phyloP scores from a whole-genome alignment of 2,888 invertebrate species.

The Harpagoxenus sublaevis region DNA sequence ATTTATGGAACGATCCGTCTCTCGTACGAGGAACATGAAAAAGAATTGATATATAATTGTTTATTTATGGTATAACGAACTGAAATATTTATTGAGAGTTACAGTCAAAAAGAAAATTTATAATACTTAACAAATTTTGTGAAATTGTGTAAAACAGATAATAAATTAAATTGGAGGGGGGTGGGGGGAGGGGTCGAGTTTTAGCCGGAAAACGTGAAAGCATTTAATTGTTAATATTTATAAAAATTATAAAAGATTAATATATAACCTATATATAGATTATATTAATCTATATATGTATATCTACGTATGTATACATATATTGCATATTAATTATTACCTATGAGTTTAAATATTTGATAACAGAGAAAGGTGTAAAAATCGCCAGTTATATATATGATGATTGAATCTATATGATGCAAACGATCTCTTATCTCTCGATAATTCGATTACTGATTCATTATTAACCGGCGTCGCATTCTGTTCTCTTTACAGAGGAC shows the following conservation, averaged over 20 bases:
- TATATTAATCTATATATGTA: neutral
- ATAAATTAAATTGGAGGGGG: neutral
- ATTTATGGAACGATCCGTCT: neutral
- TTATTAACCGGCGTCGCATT: neutral
- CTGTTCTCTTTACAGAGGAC: conserved; percentile 89
- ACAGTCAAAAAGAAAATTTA: neutral
- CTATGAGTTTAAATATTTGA: neutral
- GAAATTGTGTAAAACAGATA: neutral
- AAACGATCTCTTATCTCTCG: neutral
- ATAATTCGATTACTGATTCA: conserved; percentile 18
- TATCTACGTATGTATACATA: neutral
- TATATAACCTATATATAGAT: neutral
- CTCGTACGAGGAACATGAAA: neutral
- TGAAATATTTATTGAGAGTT: neutral
- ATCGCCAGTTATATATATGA: neutral
- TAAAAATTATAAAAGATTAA: conserved; percentile 5
- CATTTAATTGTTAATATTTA: neutral
- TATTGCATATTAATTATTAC: neutral
- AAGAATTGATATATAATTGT: neutral
- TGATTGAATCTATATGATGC: neutral
- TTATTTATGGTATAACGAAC: neutral
- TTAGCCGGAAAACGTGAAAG: neutral
- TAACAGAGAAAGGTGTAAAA: neutral
- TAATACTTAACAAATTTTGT: neutral
- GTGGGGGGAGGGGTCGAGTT: neutral